Evolutionary conservation across 1,140 invertebrate species (phyloP).

Genomic region (Halotydeus destructor): DNA sequence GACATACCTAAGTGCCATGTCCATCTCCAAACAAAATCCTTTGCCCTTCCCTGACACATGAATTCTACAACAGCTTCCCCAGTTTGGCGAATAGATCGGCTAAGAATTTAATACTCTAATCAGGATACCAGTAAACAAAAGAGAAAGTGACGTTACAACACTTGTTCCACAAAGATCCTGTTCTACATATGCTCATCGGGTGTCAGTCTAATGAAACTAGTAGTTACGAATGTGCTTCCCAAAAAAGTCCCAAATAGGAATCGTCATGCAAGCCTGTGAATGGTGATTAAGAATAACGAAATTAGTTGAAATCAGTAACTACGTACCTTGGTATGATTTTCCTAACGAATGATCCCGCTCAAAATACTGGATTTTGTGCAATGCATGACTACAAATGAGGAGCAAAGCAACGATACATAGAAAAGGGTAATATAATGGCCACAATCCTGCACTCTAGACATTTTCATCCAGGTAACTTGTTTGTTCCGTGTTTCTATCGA

Average conservation of each 20-base stretch:
- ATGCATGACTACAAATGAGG: no score
- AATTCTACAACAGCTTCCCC: constrained; percentile 92
- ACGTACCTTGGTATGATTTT: constrained; percentile 81
- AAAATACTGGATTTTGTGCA: no score
- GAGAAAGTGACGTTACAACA: constrained; percentile 36
- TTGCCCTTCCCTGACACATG: constrained; percentile 85
- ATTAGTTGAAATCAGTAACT: neutral
- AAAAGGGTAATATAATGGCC: no score
- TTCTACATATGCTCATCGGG: constrained; percentile 76
- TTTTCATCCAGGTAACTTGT: no score
- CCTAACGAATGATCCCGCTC: constrained; percentile 80
- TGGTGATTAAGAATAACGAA: constrained; percentile 16
- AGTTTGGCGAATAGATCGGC: constrained; percentile 55
- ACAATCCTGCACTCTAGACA: no score
- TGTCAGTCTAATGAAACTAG: constrained; percentile 79
- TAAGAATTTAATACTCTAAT: no score
- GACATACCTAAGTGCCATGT: constrained; percentile 88
- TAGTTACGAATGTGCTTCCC: constrained; percentile 85
- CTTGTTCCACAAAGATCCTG: constrained; percentile 87
- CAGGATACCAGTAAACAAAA: no score
- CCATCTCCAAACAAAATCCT: constrained; percentile 93
- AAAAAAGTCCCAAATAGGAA: constrained; percentile 88
- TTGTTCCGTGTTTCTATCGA: no score
- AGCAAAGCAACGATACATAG: no score
- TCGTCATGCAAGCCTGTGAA: constrained; percentile 61